Conservation (phyloP, 2,113 vertebrate genomes). For the Eublepharis macularius region DNA sequence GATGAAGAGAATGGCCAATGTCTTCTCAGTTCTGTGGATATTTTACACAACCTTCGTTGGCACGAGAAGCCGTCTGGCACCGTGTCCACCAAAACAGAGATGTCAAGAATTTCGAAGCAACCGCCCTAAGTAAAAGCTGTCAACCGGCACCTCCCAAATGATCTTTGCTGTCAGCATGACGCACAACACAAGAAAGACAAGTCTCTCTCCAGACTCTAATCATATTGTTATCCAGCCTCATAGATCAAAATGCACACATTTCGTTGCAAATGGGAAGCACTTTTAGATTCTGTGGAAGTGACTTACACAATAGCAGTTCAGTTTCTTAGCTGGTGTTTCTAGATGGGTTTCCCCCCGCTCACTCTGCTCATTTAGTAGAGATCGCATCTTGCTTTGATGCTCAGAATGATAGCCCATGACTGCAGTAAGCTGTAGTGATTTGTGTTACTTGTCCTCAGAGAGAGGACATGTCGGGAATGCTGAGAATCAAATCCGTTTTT, state of each 20-base stretch:
- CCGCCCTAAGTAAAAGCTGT: constrained; percentile 6
- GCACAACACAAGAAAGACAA: background rate
- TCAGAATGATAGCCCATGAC: background rate
- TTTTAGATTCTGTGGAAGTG: background rate
- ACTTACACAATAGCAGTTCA: background rate
- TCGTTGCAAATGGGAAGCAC: constrained; percentile 40
- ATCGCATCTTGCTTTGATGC: background rate
- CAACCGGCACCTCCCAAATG: background rate
- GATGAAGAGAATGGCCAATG: background rate
- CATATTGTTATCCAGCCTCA: background rate
- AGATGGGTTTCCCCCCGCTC: background rate
- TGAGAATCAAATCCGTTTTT: background rate
- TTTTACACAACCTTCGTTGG: background rate
- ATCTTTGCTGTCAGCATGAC: constrained; percentile 23
- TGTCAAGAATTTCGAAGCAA: background rate
- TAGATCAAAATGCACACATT: constrained; percentile 13
- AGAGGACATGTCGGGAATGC: background rate
- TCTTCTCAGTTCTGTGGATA: background rate
- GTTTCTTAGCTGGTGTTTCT: constrained; percentile 2
- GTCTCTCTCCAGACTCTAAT: constrained; percentile 21
- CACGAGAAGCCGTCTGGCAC: background rate
- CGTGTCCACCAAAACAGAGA: background rate
- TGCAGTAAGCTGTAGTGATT: background rate
- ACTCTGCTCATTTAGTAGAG: background rate
- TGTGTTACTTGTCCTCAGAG: constrained; percentile 3